Base-by-base conservation (phyloP, 2,797 vertebrate species). In the Bradypodion pumilum region DNA sequence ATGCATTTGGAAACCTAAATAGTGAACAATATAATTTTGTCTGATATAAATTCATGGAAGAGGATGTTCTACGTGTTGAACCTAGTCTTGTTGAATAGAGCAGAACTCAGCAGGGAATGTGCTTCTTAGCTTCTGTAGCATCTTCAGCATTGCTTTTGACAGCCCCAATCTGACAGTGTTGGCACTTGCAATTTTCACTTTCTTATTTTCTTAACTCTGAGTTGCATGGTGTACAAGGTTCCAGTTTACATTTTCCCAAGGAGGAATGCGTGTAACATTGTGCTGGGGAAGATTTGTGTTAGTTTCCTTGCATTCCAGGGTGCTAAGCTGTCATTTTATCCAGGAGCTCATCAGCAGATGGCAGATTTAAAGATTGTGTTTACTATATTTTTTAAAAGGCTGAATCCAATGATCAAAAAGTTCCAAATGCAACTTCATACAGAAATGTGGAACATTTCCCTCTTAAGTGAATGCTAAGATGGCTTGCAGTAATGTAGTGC, bases 161-260 rank as follows among this genome's bases (percentile, higher is more conserved):
- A 82, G 25, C 40, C 60, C 37, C 40, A 78, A 23, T 82, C 74
- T 74, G 74, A 65, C 60, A 65, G 56, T 56, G 59, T 72, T 62
- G 74, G 74, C 80, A 66, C 66, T 86, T 76, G 72, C 68, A 78
- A 78, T 82, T 78, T 86, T 82, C 85, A 74, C 68, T 78, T 86
- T 42, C 49, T 83, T 70, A 68, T 77, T 72, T 82, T 46, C 72
- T 37, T 59, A 78, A 78, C 60, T 81, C 13, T 23, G 46, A 19
- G 32, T 78, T 25, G 29, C 60, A 35, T 82, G 69, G 59, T 68
- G 56, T 60, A 74, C 29, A 52, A 52, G 29, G 84, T 66, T 74
- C 59, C 37, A 27, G 27, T 74, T 86, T 27, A 75, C 23, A 25
- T 56, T 60, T 83, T 79, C 76, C 49, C 32, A 69, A 80, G 42